Base-by-base conservation (phyloP, 2,888 invertebrate species). In the Hedychridium roseum region DNA sequence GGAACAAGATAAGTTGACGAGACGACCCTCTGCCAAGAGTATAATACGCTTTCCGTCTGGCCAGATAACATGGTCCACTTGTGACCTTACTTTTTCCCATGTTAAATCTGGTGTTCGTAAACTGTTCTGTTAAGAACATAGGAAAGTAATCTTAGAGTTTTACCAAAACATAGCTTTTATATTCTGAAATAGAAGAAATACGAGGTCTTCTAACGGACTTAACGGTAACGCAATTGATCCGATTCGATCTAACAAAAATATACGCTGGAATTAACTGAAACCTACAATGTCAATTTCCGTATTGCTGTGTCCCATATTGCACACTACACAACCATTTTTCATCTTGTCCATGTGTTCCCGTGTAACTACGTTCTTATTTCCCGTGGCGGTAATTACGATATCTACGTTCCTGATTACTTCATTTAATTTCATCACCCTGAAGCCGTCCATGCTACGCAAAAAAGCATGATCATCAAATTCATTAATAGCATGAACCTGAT, bases 361-460 rank as follows among this genome's bases (percentile, higher is more conserved):
- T 0, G 92, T 92, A 15, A 97, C 95, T 3, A 97, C 97, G 73
- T 96, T 95, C 80, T 97, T 97, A 79, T 97, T 97, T 21, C 97
- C 97, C 0, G 97, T 97, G 37, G 97, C 97, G n/a, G 97, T 97
- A 65, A 97, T 92, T 32, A 97, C 90, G 72, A 97, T 94, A 80
- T 97, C 97, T 47, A 96, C 93, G 79, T 89, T 91, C 43, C 94
- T 86, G 59, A 91, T 90, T 23, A 97, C 94, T 84, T 97, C 97
- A 72, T 93, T 94, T 54, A 97, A 80, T 81, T 96, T 94, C 42
- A 97, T 92, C 26, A 97, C 96, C 69, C 94, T 87, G 79, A 92
- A 96, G 0, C 97, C 97, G 74, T 97, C 97, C 97, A 97, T 97
- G 68, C 94, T 94, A n/a, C n/a, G n/a, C n/a, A n/a, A n/a, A n/a